Percentiles rank a stretch among this genome's conserved stretches.
These are phyloP conservation scores for Hypsopygia costalis DNA, from an alignment of 2,888 invertebrate species.

Conservation along the genomic window DNA sequence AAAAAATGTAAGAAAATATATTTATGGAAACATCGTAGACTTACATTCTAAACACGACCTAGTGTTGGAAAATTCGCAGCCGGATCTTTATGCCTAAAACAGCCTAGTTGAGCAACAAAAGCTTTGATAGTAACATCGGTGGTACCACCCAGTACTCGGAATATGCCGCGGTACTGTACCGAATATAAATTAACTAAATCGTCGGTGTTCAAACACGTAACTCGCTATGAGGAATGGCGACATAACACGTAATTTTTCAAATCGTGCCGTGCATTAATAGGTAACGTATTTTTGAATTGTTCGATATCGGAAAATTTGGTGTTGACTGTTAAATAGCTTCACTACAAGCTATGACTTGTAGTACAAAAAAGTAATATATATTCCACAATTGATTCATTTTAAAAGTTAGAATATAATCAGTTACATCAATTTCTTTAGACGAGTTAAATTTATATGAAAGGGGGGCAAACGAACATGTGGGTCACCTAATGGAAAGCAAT, in stretches of 20 bases:
- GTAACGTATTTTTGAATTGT: neutral
- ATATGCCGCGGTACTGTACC: conserved; percentile 8
- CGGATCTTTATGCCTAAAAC: neutral
- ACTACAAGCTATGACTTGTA: no score
- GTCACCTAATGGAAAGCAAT: no score
- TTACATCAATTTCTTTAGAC: no score
- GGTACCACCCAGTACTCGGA: conserved; percentile 24
- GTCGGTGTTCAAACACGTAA: conserved; percentile 26
- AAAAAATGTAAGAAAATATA: no score
- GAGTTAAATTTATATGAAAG: no score
- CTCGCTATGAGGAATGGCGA: conserved; percentile 24
- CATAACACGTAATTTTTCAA: conserved; percentile 28
- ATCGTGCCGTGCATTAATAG: conserved; percentile 17
- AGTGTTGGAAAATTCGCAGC: neutral
- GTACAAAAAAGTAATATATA: no score
- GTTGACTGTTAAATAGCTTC: conserved; percentile 11
- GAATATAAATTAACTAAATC: conserved; percentile 33
- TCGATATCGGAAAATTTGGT: neutral
- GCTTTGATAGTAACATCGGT: conserved; percentile 4
- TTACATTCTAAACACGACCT: neutral
- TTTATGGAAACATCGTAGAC: no score
- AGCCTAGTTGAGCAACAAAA: neutral
- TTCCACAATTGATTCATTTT: no score
- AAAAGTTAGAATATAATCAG: no score
- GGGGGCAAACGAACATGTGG: no score